Percentiles rank a stretch among this genome's conserved stretches.
These are phyloP conservation scores for Mohoua ochrocephala DNA, from an alignment of 2,113 vertebrate genomes.

Conservation along the genomic window DNA sequence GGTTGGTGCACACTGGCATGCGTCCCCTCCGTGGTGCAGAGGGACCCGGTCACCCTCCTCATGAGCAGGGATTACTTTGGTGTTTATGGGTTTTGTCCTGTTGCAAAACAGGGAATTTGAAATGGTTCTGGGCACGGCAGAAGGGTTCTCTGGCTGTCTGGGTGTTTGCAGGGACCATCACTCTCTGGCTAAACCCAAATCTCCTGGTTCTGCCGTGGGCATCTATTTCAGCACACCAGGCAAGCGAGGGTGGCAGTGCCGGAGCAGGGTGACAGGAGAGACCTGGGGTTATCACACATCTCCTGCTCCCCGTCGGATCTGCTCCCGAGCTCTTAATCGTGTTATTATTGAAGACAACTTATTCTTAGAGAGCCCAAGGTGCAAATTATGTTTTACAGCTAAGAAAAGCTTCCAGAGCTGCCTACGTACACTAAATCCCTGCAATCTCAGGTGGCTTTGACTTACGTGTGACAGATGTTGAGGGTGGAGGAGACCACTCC, in stretches of 20 bases:
- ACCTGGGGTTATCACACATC: background rate
- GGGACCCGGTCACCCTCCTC: background rate
- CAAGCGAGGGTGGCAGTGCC: background rate
- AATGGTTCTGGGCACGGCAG: background rate
- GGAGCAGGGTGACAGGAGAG: background rate
- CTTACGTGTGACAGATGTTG: background rate
- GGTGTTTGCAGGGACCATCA: background rate
- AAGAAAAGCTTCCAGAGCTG: conserved; percentile 7
- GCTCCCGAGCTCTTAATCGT: background rate
- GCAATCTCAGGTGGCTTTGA: background rate
- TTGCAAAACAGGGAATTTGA: background rate
- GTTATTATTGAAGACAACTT: conserved; percentile 1
- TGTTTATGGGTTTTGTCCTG: background rate
- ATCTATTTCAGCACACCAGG: background rate
- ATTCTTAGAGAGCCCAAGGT: background rate
- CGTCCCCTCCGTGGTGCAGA: accelerated
- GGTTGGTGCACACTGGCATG: accelerated
- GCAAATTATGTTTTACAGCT: conserved; percentile 21
- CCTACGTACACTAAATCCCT: background rate
- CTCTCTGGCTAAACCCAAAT: background rate
- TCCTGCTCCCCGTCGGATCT: background rate
- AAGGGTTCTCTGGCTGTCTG: background rate
- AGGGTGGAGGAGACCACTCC: background rate
- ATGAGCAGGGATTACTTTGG: background rate
- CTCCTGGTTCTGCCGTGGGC: accelerated